Conservation (phyloP, 2,113 vertebrate species). For the Miniopterus natalensis region DNA sequence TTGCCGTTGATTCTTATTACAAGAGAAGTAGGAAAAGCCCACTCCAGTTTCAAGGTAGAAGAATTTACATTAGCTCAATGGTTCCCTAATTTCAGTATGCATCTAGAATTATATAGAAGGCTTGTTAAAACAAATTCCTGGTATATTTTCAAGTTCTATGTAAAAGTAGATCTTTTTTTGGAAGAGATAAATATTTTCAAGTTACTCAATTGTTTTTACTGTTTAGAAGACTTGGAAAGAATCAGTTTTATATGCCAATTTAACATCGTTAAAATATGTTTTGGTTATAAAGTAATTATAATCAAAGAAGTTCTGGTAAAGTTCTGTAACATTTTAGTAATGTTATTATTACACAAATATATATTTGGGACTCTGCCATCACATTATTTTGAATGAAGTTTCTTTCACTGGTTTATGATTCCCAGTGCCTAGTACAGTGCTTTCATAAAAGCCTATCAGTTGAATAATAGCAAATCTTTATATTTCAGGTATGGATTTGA, state of each 20-base stretch:
- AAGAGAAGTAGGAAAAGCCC: background rate
- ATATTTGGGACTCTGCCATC: background rate
- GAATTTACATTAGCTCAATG: background rate
- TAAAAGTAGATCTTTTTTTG: constrained; percentile 17
- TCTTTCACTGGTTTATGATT: background rate
- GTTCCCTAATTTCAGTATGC: background rate
- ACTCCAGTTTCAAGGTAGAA: background rate
- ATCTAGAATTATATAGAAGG: background rate
- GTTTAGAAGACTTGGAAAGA: too few species aligned
- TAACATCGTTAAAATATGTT: background rate
- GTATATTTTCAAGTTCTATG: background rate
- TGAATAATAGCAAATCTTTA: constrained; percentile 20
- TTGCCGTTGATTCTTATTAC: background rate
- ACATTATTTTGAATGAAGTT: background rate
- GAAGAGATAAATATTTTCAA: background rate
- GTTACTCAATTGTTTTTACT: too few species aligned
- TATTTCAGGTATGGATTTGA: constrained; percentile 15
- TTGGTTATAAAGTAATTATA: background rate
- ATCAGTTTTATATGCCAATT: background rate
- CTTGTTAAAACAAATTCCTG: background rate
- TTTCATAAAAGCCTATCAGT: background rate
- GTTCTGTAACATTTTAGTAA: background rate
- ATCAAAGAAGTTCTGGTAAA: background rate
- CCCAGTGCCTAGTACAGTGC: background rate
- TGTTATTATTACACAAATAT: background rate